Percentiles rank a stretch among this genome's conserved stretches.
Conservation (phyloP, 2,113 vertebrate species). For the Embiotoca jacksoni region DNA sequence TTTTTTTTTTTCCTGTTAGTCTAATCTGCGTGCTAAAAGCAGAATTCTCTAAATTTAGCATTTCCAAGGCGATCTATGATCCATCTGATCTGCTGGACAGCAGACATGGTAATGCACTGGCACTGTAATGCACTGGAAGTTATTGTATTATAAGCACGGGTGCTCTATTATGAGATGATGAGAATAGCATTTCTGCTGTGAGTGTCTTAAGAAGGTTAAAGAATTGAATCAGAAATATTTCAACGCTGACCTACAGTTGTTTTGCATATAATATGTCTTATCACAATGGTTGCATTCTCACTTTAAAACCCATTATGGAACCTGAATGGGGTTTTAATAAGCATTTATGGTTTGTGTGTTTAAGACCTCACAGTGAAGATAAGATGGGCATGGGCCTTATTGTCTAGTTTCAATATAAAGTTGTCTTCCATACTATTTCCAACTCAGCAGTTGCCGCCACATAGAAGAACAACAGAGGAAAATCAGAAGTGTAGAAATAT, state of each 20-base stretch:
- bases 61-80: slow-evolving; percentile 46
- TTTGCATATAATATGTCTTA: slow-evolving; percentile 36
- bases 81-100: slow-evolving; percentile 57
- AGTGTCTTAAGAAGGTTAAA: slow-evolving; percentile 57
- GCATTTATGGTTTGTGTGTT: slow-evolving; percentile 14
- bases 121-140: slow-evolving; percentile 14
- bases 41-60: slow-evolving; percentile 53
- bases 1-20: slow-evolving; percentile 46
- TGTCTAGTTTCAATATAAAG: slow-evolving; percentile 23
- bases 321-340: slow-evolving; percentile 22
- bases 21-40: slow-evolving; percentile 44
- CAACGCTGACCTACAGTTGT: slow-evolving; percentile 14
- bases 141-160: slow-evolving; percentile 39
- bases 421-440: background rate
- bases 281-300: slow-evolving; percentile 30
- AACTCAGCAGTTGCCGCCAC: background rate
- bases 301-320: slow-evolving; percentile 29
- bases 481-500: slow-evolving; percentile 2
- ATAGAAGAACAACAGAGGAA: background rate
- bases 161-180: slow-evolving; percentile 57
- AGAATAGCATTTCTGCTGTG: slow-evolving; percentile 42
- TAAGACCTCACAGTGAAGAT: slow-evolving; percentile 2
- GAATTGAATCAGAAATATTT: slow-evolving; percentile 43
- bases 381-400: slow-evolving; percentile 8
- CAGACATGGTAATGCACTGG: slow-evolving; percentile 34